phyloP scores from a whole-genome alignment of 2,888 invertebrate species.

The Drosophila eohydei region DNA sequence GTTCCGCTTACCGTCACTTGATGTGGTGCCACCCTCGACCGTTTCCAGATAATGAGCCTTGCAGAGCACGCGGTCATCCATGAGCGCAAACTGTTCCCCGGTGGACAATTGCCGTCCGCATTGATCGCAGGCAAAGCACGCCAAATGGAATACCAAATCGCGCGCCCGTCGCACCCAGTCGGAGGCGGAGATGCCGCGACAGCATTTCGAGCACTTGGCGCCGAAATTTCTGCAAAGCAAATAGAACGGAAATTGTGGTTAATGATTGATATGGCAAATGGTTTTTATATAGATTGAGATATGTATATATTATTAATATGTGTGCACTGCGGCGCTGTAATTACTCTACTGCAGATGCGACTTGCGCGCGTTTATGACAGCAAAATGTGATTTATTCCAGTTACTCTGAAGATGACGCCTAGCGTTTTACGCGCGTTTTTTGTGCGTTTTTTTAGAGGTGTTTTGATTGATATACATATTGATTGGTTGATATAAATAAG shows the following conservation, averaged over 20 bases:
- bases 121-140: constrained; percentile 99
- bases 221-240: constrained; percentile 93
- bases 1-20: constrained; percentile 91
- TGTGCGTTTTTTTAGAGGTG: not conserved
- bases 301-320: not conserved
- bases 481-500: not conserved
- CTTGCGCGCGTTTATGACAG: not conserved
- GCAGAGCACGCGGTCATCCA: constrained; percentile 97
- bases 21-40: constrained; percentile 95
- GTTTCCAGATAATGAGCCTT: constrained; percentile 98
- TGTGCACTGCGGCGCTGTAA: not conserved
- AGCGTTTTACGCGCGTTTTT: not conserved
- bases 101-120: constrained; percentile 96
- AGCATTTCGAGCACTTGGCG: constrained; percentile 98
- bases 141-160: constrained; percentile 98
- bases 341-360: not conserved
- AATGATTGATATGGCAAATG: constrained; percentile 20
- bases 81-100: constrained; percentile 98
- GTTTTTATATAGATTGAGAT: not conserved
- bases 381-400: too few relatives aligned
- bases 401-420: not conserved
- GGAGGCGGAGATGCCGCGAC: constrained; percentile 95
- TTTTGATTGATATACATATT: not conserved
- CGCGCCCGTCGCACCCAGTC: constrained; percentile 99
- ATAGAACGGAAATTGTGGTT: constrained; percentile 61